Conservation (phyloP, 2,888 invertebrate species). For the Portevinia maculata region DNA sequence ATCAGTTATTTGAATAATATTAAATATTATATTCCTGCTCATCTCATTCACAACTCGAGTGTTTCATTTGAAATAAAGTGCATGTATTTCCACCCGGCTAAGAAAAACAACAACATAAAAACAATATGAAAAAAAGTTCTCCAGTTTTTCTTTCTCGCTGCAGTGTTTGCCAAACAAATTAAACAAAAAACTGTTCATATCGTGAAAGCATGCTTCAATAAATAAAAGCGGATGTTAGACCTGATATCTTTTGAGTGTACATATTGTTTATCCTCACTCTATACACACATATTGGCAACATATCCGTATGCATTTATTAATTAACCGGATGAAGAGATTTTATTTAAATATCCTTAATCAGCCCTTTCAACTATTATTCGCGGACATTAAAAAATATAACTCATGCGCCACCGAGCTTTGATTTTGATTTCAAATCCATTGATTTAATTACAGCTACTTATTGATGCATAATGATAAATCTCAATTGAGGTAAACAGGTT, state of each 20-base stretch:
- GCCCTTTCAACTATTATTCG: no score
- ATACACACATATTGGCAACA: no score
- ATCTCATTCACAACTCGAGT: neutral
- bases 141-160: neutral
- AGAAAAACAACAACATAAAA: neutral
- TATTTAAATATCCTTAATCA: neutral
- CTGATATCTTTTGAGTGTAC: neutral
- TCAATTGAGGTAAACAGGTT: neutral
- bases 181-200: conserved; percentile 1
- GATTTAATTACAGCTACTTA: neutral
- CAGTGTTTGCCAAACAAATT: conserved; percentile 1
- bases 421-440: neutral
- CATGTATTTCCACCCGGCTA: neutral
- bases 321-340: neutral
- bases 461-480: neutral
- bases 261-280: neutral
- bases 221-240: conserved; percentile 1
- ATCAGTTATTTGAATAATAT: no score
- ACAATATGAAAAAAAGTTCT: neutral
- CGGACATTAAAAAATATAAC: neutral
- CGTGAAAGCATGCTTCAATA: conserved; percentile 4
- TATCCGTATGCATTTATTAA: conserved; percentile 1
- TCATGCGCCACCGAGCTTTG: conserved; percentile 1
- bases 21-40: neutral
- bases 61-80: neutral